Evolutionary conservation across 2,113 vertebrate genomes (phyloP).

Genomic region (Cyprinodon variegatus): DNA sequence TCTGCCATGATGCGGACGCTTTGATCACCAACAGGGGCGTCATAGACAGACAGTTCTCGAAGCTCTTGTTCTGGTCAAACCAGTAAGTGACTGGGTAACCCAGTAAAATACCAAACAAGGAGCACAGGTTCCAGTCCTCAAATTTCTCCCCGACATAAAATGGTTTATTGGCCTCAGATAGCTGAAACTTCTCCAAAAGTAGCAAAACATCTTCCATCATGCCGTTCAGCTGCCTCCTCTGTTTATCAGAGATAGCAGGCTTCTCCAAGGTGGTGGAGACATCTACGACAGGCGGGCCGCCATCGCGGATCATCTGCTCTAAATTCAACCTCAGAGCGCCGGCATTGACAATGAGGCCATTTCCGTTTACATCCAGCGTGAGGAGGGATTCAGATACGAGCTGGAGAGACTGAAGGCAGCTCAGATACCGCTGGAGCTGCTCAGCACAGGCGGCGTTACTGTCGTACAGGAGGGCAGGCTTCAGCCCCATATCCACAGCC

Average conservation of each 20-base stretch:
- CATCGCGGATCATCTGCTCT: slow-evolving; percentile 50
- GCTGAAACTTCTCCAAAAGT: slow-evolving; percentile 60
- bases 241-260: slow-evolving; percentile 65
- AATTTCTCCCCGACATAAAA: slow-evolving; percentile 56
- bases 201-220: slow-evolving; percentile 68
- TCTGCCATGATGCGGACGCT: slow-evolving; percentile 74
- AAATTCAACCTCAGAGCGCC: slow-evolving; percentile 64
- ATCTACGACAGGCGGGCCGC: slow-evolving; percentile 76
- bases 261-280: slow-evolving; percentile 72
- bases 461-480: slow-evolving; percentile 89
- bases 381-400: slow-evolving; percentile 75
- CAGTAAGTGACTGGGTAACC: slow-evolving; percentile 89
- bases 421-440: slow-evolving; percentile 82
- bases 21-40: slow-evolving; percentile 84
- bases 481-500: slow-evolving; percentile 85
- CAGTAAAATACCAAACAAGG: slow-evolving; percentile 87
- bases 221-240: slow-evolving; percentile 50
- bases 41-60: slow-evolving; percentile 87
- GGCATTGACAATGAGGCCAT: slow-evolving; percentile 78
- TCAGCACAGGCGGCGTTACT: slow-evolving; percentile 69
- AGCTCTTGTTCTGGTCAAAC: slow-evolving; percentile 75
- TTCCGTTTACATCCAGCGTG: slow-evolving; percentile 77
- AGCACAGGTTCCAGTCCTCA: slow-evolving; percentile 87
- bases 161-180: slow-evolving; percentile 42
- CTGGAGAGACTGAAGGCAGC: slow-evolving; percentile 70